These are phyloP conservation scores for Hirudinaria manillensis DNA, from an alignment of 2,888 invertebrate genomes.

Conservation along the genomic window DNA sequence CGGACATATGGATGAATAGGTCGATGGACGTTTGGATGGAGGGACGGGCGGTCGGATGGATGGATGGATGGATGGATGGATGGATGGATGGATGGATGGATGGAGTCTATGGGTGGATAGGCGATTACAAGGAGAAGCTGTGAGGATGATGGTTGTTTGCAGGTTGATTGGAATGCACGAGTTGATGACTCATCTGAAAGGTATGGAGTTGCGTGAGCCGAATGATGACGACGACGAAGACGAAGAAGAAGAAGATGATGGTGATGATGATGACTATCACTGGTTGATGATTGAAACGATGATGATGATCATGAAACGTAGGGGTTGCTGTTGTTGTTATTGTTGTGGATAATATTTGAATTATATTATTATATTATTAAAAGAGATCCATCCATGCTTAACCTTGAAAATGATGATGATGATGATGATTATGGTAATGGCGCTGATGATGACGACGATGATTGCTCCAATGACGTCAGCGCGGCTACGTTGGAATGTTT, in stretches of 20 bases:
- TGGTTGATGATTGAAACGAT: background rate
- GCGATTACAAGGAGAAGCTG: background rate
- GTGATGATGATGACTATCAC: slow-evolving; percentile 3
- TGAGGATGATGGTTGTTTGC: background rate
- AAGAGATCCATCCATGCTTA: background rate
- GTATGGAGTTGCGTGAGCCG: background rate
- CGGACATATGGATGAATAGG: no score
- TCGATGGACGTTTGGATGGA: no score
- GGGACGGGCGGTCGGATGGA: no score
- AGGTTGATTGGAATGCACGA: background rate
- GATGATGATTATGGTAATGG: background rate
- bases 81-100: no score
- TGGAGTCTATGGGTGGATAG: background rate
- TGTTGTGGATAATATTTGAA: no score
- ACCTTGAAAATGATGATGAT: background rate
- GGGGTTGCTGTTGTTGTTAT: background rate
- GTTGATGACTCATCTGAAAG: background rate
- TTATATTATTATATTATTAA: background rate
- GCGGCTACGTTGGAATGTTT: background rate
- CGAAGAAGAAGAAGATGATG: background rate
- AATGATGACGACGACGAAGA: background rate
- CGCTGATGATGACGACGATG: slow-evolving; percentile 15
- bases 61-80: no score
- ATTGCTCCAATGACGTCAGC: background rate
- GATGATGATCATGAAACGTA: background rate